Percentiles rank a stretch among this genome's conserved stretches.
Conservation (phyloP, 2,888 invertebrate species). For the Spisula subtruncata region DNA sequence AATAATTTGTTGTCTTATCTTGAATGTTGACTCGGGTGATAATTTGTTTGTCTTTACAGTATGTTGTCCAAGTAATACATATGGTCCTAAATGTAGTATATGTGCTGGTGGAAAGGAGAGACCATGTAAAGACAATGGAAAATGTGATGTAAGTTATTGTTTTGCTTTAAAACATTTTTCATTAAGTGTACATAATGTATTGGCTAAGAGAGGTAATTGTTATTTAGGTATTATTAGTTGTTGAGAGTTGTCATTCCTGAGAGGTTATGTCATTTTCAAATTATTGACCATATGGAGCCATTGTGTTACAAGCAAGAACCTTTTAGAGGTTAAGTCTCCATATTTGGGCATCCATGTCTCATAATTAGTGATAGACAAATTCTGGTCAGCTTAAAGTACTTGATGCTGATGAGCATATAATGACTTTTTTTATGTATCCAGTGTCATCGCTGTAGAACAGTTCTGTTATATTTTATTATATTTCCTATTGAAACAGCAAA, state of each 20-base stretch:
- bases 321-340: no score
- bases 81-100: conserved; percentile 93
- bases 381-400: no score
- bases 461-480: no score
- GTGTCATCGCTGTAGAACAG: no score
- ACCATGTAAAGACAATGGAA: conserved; percentile 94
- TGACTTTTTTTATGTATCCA: no score
- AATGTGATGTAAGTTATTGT: conserved; percentile 90
- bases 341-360: no score
- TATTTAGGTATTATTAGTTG: not conserved
- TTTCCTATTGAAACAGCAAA: no score
- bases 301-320: no score
- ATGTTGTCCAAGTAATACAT: conserved; percentile 96
- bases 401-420: no score
- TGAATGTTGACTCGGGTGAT: not conserved
- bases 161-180: not conserved
- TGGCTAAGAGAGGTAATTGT: not conserved
- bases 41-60: conserved; percentile 87
- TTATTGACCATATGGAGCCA: not conserved
- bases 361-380: no score
- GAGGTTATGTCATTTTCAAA: not conserved
- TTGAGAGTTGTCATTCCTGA: no score
- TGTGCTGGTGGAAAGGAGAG: conserved; percentile 93
- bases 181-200: not conserved
- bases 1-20: no score